Base-by-base conservation (phyloP, 2,113 vertebrate species). In the Gracilinanus agilis region DNA sequence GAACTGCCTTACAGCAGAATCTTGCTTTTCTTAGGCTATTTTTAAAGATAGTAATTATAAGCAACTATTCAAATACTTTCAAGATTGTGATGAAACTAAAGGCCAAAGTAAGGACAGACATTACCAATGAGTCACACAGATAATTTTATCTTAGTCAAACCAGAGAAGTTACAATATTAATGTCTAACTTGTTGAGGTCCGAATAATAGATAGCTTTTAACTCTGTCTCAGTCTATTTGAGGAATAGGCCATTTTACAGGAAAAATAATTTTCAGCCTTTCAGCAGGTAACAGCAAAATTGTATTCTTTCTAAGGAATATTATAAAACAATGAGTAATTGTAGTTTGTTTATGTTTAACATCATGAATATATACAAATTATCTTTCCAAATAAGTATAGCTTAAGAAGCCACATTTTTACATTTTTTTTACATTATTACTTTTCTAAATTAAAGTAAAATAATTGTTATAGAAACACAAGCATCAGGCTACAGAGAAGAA, bases 361-460 rank as follows among this genome's bases (percentile, higher is more conserved):
- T 55, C 55, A 16, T 67, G 54, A 92, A 24, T 44, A 54, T 83
- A 44, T 92, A 61, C 27, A 53, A 54, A 13, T 93, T 90, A 95
- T 53, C 40, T 96, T 95, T 94, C n/a, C 92, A 40, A 88, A 49
- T 90, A 90, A 21, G 7, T 49, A 34, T 34, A 58, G 23, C 95
- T 94, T 95, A 89, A 90, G 97, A 96, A 94, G 44, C 61, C 61
- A 95, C n/a, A 58, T 93, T 94, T 93, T 29, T 96, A 49, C 25
- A 83, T n/a, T 13, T n/a, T 83, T 83, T 16, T 27, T 95, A 23
- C 89, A 23, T 27, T 0, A 58, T 40, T 94, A 91, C 27, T 27
- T 95, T 95, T 96, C 44, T 94, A 44, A 96, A 94, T 44, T n/a
- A 94, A 93, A 54, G 90, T 61, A 94, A 96, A 88, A 55, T n/a